Conservation (phyloP, 2,113 vertebrate species). For the Chlorodrepanis virens region DNA sequence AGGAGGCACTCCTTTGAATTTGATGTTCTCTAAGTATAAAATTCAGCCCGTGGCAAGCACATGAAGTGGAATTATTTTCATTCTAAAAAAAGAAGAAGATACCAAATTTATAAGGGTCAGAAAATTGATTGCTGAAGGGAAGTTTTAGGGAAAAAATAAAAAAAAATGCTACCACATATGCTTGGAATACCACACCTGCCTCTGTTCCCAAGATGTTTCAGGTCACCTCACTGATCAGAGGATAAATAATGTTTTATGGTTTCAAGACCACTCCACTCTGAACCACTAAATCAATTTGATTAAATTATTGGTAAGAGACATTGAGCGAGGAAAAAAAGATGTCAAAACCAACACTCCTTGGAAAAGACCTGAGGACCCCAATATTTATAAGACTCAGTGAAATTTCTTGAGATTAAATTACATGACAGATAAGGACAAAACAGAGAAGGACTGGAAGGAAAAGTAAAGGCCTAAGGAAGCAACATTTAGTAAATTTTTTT, state of each 20-base stretch:
- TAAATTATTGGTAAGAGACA: background rate
- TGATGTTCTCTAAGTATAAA: background rate
- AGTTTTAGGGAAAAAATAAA: background rate
- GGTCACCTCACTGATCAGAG: background rate
- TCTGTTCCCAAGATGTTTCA: background rate
- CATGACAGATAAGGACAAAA: background rate
- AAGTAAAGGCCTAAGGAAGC: background rate
- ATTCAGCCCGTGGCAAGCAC: background rate
- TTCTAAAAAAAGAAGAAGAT: background rate
- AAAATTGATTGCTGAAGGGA: background rate
- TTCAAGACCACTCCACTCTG: background rate
- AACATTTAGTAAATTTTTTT: background rate
- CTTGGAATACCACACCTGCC: background rate
- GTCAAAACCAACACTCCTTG: background rate
- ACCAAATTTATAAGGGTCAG: background rate
- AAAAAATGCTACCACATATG: background rate
- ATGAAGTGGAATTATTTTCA: background rate
- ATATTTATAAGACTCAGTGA: background rate
- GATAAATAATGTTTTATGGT: background rate
- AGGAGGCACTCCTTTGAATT: background rate
- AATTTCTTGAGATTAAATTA: background rate
- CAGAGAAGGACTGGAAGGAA: background rate
- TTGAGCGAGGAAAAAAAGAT: background rate
- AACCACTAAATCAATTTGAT: background rate
- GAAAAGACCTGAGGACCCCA: background rate